Percentiles rank a stretch among this genome's conserved stretches.
phyloP scores from a whole-genome alignment of 2,797 vertebrate genomes.

The Pseudochirops corinnae region DNA sequence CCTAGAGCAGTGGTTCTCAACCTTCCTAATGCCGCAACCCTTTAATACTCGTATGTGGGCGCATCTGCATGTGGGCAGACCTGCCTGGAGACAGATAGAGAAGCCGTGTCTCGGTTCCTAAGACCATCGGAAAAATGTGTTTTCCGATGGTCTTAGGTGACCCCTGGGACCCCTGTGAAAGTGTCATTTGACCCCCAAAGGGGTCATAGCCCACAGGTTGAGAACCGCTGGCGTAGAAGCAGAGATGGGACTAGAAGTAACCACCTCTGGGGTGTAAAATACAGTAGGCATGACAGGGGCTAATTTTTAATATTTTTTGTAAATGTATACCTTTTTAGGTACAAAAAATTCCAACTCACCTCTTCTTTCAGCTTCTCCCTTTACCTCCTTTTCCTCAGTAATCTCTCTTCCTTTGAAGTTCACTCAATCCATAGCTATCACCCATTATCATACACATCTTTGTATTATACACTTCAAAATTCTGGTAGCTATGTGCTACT shows the following conservation, averaged over 20 bases:
- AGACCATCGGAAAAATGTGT: too few species aligned
- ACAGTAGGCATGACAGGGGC: neutral
- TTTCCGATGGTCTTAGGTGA: too few species aligned
- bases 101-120: too few species aligned
- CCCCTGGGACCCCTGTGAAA: too few species aligned
- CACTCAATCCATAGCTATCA: neutral
- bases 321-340: neutral
- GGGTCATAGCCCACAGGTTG: too few species aligned
- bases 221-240: neutral
- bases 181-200: too few species aligned
- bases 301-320: neutral
- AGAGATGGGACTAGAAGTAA: neutral
- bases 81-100: too few species aligned
- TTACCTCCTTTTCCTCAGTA: neutral
- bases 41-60: too few species aligned
- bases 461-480: neutral
- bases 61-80: too few species aligned
- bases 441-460: neutral
- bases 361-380: neutral
- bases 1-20: neutral
- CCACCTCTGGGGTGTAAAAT: neutral
- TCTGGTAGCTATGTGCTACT: neutral
- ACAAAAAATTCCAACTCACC: neutral
- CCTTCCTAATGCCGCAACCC: too few species aligned
- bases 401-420: neutral